Conservation (phyloP, 2,797 vertebrate genomes). For the Acomys russatus region DNA sequence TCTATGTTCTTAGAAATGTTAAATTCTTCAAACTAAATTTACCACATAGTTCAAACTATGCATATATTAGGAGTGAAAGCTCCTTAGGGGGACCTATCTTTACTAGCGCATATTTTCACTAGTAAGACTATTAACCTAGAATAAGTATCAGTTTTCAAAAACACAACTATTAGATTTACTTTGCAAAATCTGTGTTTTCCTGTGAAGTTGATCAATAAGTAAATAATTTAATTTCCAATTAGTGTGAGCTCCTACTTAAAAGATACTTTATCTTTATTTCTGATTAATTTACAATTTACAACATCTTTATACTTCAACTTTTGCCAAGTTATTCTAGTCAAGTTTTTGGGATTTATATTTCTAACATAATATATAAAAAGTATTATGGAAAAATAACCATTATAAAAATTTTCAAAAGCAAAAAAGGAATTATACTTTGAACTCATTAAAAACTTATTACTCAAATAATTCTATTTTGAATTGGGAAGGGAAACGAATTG, state of each 20-base stretch:
- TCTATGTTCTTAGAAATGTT: neutral
- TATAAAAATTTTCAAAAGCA: neutral
- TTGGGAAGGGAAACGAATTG: neutral
- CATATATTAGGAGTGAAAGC: neutral
- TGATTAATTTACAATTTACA: conserved; percentile 18
- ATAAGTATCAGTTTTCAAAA: neutral
- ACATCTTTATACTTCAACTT: neutral
- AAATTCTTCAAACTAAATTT: conserved; percentile 33
- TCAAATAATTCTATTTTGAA: conserved; percentile 23
- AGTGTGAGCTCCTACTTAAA: conserved; percentile 1
- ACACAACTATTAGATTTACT: neutral
- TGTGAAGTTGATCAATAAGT: conserved; percentile 5
- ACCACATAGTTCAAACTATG: conserved; percentile 14
- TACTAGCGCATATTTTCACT: neutral
- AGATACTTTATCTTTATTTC: neutral
- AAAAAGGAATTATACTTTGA: conserved; percentile 2
- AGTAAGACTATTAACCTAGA: conserved; percentile 32
- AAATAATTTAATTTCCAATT: conserved; percentile 32
- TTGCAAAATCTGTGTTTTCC: neutral
- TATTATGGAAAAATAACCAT: neutral
- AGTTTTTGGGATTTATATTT: neutral
- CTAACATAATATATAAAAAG: conserved; percentile 18
- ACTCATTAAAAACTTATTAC: neutral
- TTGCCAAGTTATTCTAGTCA: conserved; percentile 24
- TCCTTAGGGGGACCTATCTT: neutral